These are phyloP conservation scores for Lasiurus borealis DNA, from an alignment of 2,113 vertebrate genomes.

Conservation along the genomic window DNA sequence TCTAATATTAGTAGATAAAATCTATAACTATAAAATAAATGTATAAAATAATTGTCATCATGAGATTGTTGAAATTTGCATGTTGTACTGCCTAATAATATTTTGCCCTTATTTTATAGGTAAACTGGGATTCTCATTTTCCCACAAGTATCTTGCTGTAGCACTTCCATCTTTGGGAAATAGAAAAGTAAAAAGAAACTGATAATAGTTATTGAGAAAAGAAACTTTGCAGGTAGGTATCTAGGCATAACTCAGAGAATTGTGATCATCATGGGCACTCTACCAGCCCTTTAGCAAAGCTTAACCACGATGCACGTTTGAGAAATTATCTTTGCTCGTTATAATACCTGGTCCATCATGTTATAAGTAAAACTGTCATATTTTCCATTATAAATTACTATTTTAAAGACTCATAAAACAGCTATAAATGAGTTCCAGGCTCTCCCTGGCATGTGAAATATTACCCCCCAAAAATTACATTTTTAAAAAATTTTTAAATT, in stretches of 20 bases:
- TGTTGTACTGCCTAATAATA: not conserved
- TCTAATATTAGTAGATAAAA: not conserved
- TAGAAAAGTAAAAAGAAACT: not conserved
- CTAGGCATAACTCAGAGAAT: not conserved
- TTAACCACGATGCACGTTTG: not conserved
- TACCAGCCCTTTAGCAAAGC: not conserved
- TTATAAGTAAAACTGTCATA: conserved; percentile 71
- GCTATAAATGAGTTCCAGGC: conserved; percentile 60
- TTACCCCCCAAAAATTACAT: conserved; percentile 48
- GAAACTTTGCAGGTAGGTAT: not conserved
- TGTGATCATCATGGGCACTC: not conserved
- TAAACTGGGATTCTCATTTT: not conserved
- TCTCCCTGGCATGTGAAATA: conserved; percentile 68
- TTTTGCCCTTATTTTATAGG: not conserved
- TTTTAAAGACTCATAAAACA: conserved; percentile 69
- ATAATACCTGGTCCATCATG: conserved; percentile 67
- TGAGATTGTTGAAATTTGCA: not conserved
- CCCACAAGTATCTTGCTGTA: not conserved
- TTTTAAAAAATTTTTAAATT: conserved; percentile 22
- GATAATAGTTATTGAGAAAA: not conserved
- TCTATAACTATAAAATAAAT: not conserved
- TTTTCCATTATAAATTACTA: conserved; percentile 77
- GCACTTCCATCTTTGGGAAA: not conserved
- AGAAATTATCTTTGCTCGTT: conserved; percentile 65
- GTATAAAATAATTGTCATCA: not conserved